Conservation (phyloP, 1,140 invertebrate species). For the Aphelenchoides besseyi region DNA sequence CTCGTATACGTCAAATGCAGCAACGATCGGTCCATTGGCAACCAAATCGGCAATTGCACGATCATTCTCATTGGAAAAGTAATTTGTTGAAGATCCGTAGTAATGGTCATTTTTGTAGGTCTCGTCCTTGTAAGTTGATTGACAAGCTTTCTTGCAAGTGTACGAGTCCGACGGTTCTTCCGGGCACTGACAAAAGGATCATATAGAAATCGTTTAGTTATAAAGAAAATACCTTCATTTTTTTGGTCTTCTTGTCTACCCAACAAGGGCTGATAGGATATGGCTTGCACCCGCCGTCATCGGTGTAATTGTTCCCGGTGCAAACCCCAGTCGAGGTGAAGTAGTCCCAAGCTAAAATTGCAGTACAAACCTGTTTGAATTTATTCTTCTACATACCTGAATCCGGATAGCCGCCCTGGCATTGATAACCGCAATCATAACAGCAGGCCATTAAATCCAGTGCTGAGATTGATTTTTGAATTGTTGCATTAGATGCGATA, state of each 20-base stretch:
- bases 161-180: neutral
- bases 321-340: constrained; percentile 66
- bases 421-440: constrained; percentile 75
- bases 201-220: too few species aligned
- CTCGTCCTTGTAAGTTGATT: neutral
- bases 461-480: constrained; percentile 72
- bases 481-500: constrained; percentile 75
- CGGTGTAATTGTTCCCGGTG: constrained; percentile 74
- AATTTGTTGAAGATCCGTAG: neutral
- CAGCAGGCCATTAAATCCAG: constrained; percentile 83
- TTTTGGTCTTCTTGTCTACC: too few species aligned
- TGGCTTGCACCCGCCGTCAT: constrained; percentile 58
- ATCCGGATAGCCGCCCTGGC: constrained; percentile 65
- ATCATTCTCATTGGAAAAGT: constrained; percentile 5
- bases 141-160: neutral
- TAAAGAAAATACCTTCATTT: too few species aligned
- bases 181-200: neutral
- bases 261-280: neutral
- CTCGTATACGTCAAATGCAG: constrained; percentile 70
- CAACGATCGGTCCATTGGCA: neutral
- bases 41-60: neutral
- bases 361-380: too few species aligned
- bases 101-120: constrained; percentile 12
- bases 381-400: too few species aligned
- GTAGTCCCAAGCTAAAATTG: constrained; percentile 68